Conservation (phyloP, 2,797 vertebrate genomes). For the Knipowitschia caucasica region DNA sequence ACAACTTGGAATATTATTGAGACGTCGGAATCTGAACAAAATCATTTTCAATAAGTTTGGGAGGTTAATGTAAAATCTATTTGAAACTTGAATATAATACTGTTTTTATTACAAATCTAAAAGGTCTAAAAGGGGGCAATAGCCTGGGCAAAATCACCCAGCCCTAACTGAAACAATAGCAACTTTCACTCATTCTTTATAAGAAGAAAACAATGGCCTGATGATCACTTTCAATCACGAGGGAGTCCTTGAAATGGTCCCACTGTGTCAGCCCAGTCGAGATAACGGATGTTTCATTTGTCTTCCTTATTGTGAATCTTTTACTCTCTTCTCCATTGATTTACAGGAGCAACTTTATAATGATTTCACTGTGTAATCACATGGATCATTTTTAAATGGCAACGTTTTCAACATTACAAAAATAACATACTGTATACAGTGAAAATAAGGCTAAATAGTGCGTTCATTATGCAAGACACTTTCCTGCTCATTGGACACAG, state of each 20-base stretch:
- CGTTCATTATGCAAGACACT: constrained; percentile 1
- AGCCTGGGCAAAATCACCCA: too few relatives aligned
- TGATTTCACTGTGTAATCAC: neutral
- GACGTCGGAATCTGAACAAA: too few relatives aligned
- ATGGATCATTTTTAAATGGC: neutral
- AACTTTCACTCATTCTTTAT: constrained; percentile 29
- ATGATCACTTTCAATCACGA: constrained; percentile 34
- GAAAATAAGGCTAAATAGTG: neutral
- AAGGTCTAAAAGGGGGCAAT: too few relatives aligned
- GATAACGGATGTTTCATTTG: constrained; percentile 43
- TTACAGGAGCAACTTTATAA: neutral
- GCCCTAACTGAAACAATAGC: too few relatives aligned
- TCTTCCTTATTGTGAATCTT: constrained; percentile 26
- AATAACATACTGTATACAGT: too few relatives aligned
- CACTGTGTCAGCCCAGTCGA: constrained; percentile 10
- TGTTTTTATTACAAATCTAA: too few relatives aligned
- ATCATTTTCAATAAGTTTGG: too few relatives aligned
- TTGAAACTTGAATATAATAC: too few relatives aligned
- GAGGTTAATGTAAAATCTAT: too few relatives aligned
- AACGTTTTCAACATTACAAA: neutral
- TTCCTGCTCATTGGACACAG: constrained; percentile 6
- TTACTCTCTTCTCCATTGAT: constrained; percentile 19
- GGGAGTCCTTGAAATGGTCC: constrained; percentile 46
- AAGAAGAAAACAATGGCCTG: constrained; percentile 13
- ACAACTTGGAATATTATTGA: too few relatives aligned